A percentile compares a stretch with the other conserved stretches of the same genome.
phyloP scores from a whole-genome alignment of 2,888 invertebrate species.

The Tetragnatha montana region DNA sequence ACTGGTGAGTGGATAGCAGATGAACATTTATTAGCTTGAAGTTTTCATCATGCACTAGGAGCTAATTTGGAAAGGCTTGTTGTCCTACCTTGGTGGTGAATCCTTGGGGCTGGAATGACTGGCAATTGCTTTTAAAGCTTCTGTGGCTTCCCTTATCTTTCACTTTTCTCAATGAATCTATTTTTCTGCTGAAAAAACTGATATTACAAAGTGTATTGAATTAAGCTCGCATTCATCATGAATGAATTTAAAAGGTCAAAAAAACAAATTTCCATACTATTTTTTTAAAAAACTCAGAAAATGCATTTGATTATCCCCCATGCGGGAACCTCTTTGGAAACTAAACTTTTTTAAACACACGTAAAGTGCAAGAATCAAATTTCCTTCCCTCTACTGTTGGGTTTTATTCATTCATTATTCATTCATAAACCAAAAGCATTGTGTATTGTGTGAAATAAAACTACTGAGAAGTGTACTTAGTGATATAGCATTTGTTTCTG shows the following conservation, averaged over 20 bases:
- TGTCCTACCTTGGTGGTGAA: too few species aligned
- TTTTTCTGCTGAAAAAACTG: neutral
- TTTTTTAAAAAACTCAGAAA: neutral
- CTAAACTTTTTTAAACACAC: neutral
- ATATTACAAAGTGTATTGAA: neutral
- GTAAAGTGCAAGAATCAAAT: neutral
- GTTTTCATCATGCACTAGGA: too few species aligned
- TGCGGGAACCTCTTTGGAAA: neutral
- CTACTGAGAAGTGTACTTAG: neutral
- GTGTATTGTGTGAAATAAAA: too few species aligned
- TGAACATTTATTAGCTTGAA: too few species aligned
- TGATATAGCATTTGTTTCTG: neutral
- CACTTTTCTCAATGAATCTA: neutral
- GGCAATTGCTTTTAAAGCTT: neutral
- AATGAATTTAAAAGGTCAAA: neutral
- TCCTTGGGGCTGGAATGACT: too few species aligned
- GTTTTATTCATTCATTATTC: too few species aligned
- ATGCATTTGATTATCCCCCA: neutral
- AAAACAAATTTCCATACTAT: neutral
- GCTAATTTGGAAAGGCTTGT: too few species aligned
- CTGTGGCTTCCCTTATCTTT: neutral
- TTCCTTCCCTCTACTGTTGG: neutral
- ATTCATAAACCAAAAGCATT: too few species aligned
- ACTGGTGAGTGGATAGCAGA: too few species aligned
- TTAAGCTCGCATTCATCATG: neutral